phyloP scores from a whole-genome alignment of 2,888 invertebrate genomes.

The Ligdia adustata region DNA sequence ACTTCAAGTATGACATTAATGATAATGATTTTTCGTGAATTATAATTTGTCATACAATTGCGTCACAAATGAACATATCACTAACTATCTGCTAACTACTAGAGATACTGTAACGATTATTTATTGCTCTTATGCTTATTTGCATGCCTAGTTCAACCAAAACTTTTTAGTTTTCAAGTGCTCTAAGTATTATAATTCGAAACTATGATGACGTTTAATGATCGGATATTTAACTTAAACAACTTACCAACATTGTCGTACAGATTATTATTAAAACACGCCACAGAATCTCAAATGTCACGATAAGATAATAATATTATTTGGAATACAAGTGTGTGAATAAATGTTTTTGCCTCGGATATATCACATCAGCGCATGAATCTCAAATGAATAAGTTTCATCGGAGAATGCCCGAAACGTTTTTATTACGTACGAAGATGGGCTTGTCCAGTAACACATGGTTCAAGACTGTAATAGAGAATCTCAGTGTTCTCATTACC shows the following conservation, averaged over 20 bases:
- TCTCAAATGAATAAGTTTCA: background rate
- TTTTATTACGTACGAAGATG: no score
- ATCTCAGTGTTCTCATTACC: slow-evolving; percentile 6
- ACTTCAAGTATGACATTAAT: no score
- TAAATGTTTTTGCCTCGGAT: slow-evolving; percentile 1
- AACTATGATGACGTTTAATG: slow-evolving; percentile 11
- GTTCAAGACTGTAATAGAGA: background rate
- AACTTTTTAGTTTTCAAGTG: no score
- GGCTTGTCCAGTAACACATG: background rate
- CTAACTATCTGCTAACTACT: no score
- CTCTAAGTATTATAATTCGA: background rate
- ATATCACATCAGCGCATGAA: slow-evolving; percentile 10
- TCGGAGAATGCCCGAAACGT: slow-evolving; percentile 1
- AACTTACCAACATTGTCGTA: slow-evolving; percentile 1
- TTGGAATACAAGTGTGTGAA: slow-evolving; percentile 10
- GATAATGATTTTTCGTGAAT: no score
- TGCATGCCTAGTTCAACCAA: no score
- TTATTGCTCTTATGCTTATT: no score
- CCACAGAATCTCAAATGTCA: slow-evolving; percentile 32
- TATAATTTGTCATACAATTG: no score
- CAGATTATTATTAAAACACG: slow-evolving; percentile 26
- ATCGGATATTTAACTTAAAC: slow-evolving; percentile 14
- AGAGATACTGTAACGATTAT: no score
- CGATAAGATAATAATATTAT: slow-evolving; percentile 30
- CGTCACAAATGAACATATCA: no score